Evolutionary conservation across 2,888 invertebrate species (phyloP), one percentile per base, ranked within the genome.

Genomic region (Agriopis aurantiaria): DNA sequence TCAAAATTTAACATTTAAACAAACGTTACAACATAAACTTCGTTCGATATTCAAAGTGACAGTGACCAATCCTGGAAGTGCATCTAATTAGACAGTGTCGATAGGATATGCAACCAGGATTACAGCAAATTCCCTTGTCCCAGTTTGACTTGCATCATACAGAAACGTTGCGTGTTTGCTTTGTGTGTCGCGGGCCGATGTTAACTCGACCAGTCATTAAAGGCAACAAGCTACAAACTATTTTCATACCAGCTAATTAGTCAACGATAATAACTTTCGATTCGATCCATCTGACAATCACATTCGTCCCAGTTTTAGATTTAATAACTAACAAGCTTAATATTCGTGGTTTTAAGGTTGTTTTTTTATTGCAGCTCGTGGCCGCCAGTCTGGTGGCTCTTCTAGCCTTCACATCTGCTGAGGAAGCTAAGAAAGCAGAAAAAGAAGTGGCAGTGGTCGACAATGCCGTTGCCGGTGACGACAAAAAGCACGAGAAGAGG

Each of bases 401-500:
- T 83, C 85, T 95, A 85, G 95, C 95, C 89, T 88, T 93, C 88
- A 93, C 95, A 76, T 84, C 95, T 72, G 96, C 95, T 74, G 96
- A 95, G 86, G 95, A 95, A 81, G 93, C 93, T 81, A 95, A 95
- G 88, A 90, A 94, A 87, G 90, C 95, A 88, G 95, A 95, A 92
- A 94, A 91, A 80, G 94, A 94, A 93, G 93, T 93, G 92, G 94
- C 94, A 89, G 94, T 91, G 89, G 88, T 91, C 87, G 95, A 95
- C 82, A 91, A 92, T 83, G 94, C 95, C 83, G 94, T 92, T 79
- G 91, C 95, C 73, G 90, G 87, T 60, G 94, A 89, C 65, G 96
- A 96, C 74, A 97, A 97, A 85, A 96, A 96, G 79, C 96, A 96
- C 85, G 96, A 97, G 78, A 97, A 97, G 87, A 96, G 97, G 81